Percentiles rank a stretch among this genome's conserved stretches.
Conservation (phyloP, 2,797 vertebrate species). For the Neosilurus mollespiculum region DNA sequence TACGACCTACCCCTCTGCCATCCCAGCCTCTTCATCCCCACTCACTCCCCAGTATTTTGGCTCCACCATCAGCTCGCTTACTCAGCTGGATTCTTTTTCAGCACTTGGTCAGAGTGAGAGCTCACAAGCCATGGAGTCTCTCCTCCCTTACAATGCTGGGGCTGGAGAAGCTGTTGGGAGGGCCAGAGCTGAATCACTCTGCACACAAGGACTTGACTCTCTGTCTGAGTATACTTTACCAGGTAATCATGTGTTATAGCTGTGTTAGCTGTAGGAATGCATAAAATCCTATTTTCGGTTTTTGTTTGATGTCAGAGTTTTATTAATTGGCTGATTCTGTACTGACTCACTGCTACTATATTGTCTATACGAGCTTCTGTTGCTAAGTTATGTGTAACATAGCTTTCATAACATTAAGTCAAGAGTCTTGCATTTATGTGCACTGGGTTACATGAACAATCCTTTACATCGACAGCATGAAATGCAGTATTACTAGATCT, state of each 20-base stretch:
- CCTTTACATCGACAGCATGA: neutral
- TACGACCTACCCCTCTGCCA: slow-evolving; percentile 79
- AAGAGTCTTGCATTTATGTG: neutral
- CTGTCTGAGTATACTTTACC: slow-evolving; percentile 76
- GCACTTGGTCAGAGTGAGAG: slow-evolving; percentile 70
- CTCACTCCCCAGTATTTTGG: slow-evolving; percentile 86
- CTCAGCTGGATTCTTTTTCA: slow-evolving; percentile 82
- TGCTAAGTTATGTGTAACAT: neutral
- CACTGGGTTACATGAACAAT: neutral
- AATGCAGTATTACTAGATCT: neutral
- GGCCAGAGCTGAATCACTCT: slow-evolving; percentile 52
- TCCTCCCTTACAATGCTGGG: slow-evolving; percentile 77
- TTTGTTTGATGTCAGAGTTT: neutral
- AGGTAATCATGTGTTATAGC: slow-evolving; percentile 45
- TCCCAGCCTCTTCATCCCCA: slow-evolving; percentile 80
- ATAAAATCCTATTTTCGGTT: neutral
- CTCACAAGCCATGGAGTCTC: slow-evolving; percentile 81
- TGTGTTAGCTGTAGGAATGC: neutral
- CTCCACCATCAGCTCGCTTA: slow-evolving; percentile 76
- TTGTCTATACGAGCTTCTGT: neutral
- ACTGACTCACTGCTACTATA: neutral
- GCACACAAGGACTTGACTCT: slow-evolving; percentile 73
- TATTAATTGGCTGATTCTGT: neutral
- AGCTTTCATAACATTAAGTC: neutral
- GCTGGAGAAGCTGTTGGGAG: slow-evolving; percentile 60